Evolutionary conservation across 2,113 vertebrate genomes (phyloP).

Genomic region (Clupea harengus): DNA sequence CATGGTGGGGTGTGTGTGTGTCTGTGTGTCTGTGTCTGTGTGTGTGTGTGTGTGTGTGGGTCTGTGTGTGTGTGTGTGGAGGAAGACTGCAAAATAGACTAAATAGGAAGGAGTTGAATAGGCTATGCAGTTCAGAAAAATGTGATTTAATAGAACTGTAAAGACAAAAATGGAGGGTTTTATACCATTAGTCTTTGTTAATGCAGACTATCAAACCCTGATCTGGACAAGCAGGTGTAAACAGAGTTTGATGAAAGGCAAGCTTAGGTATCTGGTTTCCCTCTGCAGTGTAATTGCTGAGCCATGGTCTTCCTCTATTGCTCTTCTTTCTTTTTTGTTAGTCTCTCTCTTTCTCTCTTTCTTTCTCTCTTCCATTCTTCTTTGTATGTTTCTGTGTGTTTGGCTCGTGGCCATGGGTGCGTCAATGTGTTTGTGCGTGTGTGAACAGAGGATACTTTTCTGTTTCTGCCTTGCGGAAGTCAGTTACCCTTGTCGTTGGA

Average conservation of each 20-base stretch:
- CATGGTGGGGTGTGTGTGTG: background rate
- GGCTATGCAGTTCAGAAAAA: background rate
- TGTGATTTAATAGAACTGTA: background rate
- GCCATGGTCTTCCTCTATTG: background rate
- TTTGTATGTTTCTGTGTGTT: background rate
- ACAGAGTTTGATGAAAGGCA: background rate
- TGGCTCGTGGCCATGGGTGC: background rate
- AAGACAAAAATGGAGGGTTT: background rate
- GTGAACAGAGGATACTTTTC: background rate
- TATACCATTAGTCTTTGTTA: slow-evolving; percentile 4
- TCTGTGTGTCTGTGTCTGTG: too few species aligned
- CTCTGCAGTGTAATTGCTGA: background rate
- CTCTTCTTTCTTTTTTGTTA: background rate
- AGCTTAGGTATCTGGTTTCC: slow-evolving; percentile 1
- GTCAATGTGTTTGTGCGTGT: background rate
- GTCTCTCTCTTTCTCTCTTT: background rate
- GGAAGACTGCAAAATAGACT: background rate
- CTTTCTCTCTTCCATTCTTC: background rate
- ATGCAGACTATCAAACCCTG: background rate
- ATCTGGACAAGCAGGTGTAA: slow-evolving; percentile 10
- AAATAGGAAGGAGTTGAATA: background rate
- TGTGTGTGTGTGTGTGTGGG: background rate
- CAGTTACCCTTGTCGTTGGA: background rate
- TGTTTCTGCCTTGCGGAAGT: background rate
- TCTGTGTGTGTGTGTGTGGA: background rate